Base-by-base conservation (phyloP, 2,888 invertebrate species). In the Protophormia terraenovae region DNA sequence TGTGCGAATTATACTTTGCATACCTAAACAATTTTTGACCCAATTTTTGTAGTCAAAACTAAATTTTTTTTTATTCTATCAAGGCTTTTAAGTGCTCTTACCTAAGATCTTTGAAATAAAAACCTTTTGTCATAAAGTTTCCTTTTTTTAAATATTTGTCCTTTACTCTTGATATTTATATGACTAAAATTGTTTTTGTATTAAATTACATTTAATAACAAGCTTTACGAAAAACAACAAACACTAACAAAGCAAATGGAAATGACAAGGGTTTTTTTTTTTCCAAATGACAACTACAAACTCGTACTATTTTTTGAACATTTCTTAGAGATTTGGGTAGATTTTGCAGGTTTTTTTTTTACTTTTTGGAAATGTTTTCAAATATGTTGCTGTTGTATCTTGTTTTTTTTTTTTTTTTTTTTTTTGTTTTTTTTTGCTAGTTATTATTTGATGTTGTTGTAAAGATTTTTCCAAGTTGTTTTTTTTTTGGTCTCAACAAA, bases 351-450 rank as follows among this genome's bases (percentile, higher is more conserved):
- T 47, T 67, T 76, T 67, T 27, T n/a, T n/a, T n/a, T n/a, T n/a
- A n/a, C n/a, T n/a, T n/a, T n/a, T n/a, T n/a, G n/a, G n/a, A 81
- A 0, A 73, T 53, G 67, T 45, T 80, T 55, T 72, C n/a, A 35
- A 24, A 16, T 55, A 22, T 58, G 35, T 22, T n/a, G n/a, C n/a
- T n/a, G n/a, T n/a, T n/a, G n/a, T n/a, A n/a, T n/a, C n/a, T n/a
- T n/a, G n/a, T n/a, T n/a, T n/a, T n/a, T n/a, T n/a, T n/a, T n/a
- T n/a, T n/a, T n/a, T n/a, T n/a, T n/a, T n/a, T n/a, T n/a, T n/a
- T n/a, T n/a, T 27, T 50, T 35, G 1, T 62, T 12, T 41, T 53
- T 14, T 38, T 22, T 50, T 67, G 35, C 19, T 10, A 32, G 32
- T 41, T 41, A 41, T 16, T 60, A 19, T 14, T 41, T 73, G 32